Evolutionary conservation across 2,797 vertebrate species (phyloP), one percentile per base, ranked within the genome.

Genomic region (Sylvilagus floridanus): DNA sequence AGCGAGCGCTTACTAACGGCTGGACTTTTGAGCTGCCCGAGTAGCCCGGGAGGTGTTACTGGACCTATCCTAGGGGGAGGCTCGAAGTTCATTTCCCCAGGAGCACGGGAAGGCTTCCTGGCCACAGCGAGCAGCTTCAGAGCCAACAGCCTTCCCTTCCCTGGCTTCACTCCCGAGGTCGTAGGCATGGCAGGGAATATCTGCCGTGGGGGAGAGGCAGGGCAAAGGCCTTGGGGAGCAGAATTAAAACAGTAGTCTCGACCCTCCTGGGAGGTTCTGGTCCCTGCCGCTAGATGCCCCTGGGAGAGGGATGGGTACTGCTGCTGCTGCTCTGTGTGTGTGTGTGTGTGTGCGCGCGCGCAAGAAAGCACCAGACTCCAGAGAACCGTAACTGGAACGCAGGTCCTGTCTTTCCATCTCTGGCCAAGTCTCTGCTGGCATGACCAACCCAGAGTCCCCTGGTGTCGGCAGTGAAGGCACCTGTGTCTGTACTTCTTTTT

Each of bases 1-100:
- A 4, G 3, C 1, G 26, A 2, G 5, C 0, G 0, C 62, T 17
- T 21, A 0, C 21, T 76, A 0, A 17, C 19, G 3, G 7, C 54
- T 14, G 7, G 85, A 28, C 60, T 2, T 0, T 17, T 57, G 7
- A 22, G 65, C 54, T 21, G 2, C 68, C 69, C 35, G 32, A 28
- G 63, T 14, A 71, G 60, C 21, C 54, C 30, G 22, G 19, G 65
- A 85, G 47, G 17, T 66, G 8, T 66, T 17, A 1, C 2, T 60
- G 5, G 66, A 26, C 54, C 32, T 17, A 5, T 84, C 60, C 62
- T 66, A 30, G 68, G 21, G 32, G 35, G 54, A 73, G 22, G 24
- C 86, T 73, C 22, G 37, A 4, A 42, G 84, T 2, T 35, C n/a
- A 17, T 62, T 65, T 79, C 26, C 62, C 32, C 12, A 2, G 0